Conservation (phyloP, 2,888 invertebrate genomes). For the Lomographa bimaculata region DNA sequence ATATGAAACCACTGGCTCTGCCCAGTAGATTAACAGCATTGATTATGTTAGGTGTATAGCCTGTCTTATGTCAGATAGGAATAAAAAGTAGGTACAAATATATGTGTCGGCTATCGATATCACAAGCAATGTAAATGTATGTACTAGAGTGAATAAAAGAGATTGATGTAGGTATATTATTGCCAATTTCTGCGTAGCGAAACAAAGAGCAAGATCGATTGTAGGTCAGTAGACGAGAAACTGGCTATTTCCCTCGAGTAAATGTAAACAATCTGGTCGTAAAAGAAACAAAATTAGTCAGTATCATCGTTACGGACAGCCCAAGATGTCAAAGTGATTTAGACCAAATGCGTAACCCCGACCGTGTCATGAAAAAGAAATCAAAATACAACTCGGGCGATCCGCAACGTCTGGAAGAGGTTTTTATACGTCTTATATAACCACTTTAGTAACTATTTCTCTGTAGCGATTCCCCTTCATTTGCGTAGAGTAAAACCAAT, state of each 20-base stretch:
- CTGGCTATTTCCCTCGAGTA: slow-evolving; percentile 45
- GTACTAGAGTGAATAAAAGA: no score
- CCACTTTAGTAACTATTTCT: no score
- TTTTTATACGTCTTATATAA: slow-evolving; percentile 6
- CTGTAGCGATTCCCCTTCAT: no score
- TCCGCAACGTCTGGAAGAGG: slow-evolving; percentile 1
- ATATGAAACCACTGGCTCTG: no score
- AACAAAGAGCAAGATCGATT: slow-evolving; percentile 41
- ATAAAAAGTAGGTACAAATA: no score
- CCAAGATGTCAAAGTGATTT: slow-evolving; percentile 39
- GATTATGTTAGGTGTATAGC: no score
- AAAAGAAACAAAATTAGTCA: slow-evolving; percentile 62
- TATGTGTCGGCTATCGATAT: no score
- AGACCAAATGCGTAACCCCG: slow-evolving; percentile 38
- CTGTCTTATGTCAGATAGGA: no score
- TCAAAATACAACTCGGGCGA: slow-evolving; percentile 9
- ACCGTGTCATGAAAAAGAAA: slow-evolving; percentile 36
- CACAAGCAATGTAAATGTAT: no score
- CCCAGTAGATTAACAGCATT: no score
- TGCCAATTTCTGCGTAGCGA: slow-evolving; percentile 19
- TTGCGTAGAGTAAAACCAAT: no score
- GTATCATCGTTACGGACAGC: slow-evolving; percentile 41
- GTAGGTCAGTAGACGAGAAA: slow-evolving; percentile 55
- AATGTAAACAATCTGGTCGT: slow-evolving; percentile 64
- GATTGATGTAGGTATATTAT: no score